Conservation (phyloP, 2,113 vertebrate genomes). For the Alethe castanea region DNA sequence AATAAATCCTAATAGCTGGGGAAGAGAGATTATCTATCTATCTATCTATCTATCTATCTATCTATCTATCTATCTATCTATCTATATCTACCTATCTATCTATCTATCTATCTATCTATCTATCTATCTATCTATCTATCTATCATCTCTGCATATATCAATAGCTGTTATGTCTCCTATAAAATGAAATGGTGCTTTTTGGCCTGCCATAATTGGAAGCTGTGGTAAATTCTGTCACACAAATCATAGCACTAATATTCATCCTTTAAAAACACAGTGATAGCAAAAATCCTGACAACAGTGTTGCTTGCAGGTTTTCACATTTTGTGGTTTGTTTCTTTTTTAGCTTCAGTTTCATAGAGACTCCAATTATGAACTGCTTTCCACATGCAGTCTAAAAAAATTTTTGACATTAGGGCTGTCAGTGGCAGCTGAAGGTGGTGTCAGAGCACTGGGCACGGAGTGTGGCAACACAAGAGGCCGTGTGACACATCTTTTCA, state of each 20-base stretch:
- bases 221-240: neutral
- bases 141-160: neutral
- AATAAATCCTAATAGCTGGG: neutral
- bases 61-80: neutral
- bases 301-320: neutral
- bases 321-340: neutral
- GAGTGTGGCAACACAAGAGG: neutral
- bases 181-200: neutral
- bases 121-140: neutral
- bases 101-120: neutral
- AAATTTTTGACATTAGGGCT: slow-evolving; percentile 18
- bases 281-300: neutral
- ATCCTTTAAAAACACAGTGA: neutral
- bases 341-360: neutral
- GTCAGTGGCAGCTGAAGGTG: neutral
- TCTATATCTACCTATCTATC: neutral
- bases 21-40: neutral
- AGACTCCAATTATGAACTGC: neutral
- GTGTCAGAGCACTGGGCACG: neutral
- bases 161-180: neutral
- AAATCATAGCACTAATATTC: neutral
- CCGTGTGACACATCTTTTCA: neutral
- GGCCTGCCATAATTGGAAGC: neutral
- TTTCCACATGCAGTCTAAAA: slow-evolving; percentile 25
- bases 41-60: neutral